phyloP scores from a whole-genome alignment of 2,113 vertebrate genomes.

The Lanius collurio region DNA sequence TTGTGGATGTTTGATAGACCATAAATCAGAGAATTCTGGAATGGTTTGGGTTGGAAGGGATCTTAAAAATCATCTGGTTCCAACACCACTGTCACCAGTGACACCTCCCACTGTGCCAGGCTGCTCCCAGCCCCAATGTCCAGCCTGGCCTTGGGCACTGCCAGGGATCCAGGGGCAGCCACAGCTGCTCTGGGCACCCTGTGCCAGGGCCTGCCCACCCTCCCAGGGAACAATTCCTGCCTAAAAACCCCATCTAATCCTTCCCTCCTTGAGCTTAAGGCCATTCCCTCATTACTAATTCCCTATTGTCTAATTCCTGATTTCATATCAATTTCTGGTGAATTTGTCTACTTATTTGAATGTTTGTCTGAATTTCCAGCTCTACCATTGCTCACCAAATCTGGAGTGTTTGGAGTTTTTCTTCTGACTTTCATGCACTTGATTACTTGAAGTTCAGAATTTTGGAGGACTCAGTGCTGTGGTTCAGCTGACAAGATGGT shows the following conservation, averaged over 20 bases:
- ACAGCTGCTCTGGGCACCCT: neutral
- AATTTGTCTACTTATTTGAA: neutral
- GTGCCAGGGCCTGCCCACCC: neutral
- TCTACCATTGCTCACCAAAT: neutral
- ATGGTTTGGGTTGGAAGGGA: neutral
- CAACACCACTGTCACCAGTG: neutral
- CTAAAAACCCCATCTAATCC: rapidly evolving
- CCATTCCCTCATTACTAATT: neutral
- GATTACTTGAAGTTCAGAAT: neutral
- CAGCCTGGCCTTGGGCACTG: neutral
- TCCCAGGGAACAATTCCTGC: rapidly evolving
- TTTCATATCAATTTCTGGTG: neutral
- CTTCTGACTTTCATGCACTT: neutral
- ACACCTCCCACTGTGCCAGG: neutral
- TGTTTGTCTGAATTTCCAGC: neutral
- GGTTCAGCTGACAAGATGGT: neutral
- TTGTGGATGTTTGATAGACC: neutral
- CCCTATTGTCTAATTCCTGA: neutral
- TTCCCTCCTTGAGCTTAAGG: neutral
- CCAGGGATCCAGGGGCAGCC: neutral
- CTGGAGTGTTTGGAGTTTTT: neutral
- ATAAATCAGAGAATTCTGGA: neutral
- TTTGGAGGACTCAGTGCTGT: neutral
- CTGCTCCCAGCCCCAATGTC: neutral
- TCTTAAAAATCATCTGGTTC: rapidly evolving